A percentile compares a stretch with the other conserved stretches of the same genome.
Evolutionary conservation across 2,888 invertebrate species (phyloP).

Genomic region (Sphaeridia pumilis): DNA sequence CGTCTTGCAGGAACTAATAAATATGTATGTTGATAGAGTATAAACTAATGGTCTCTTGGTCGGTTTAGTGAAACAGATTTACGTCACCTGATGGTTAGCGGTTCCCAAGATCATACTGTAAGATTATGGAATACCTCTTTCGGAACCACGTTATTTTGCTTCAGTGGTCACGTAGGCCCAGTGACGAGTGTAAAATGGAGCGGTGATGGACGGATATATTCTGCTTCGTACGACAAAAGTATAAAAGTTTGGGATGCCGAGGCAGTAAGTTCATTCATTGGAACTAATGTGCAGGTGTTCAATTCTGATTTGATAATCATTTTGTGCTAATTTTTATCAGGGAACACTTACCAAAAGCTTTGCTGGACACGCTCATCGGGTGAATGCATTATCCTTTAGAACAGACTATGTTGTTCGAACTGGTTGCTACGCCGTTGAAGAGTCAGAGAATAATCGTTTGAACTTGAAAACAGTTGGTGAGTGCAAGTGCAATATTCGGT

Average conservation of each 20-base stretch:
- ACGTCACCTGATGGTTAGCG: constrained; percentile 55
- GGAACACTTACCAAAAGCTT: constrained; percentile 82
- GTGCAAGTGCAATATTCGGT: too few relatives aligned
- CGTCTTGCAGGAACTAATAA: too few relatives aligned
- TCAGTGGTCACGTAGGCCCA: constrained; percentile 76
- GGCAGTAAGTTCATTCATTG: constrained; percentile 53
- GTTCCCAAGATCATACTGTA: constrained; percentile 87
- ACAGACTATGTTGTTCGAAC: constrained; percentile 92
- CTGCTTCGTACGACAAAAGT: constrained; percentile 89
- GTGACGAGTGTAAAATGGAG: constrained; percentile 95
- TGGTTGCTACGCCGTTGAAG: constrained; percentile 58
- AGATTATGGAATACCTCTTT: constrained; percentile 87
- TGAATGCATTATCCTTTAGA: constrained; percentile 87
- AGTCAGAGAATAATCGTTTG: neutral
- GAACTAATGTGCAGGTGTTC: too few relatives aligned
- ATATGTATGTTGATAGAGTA: too few relatives aligned
- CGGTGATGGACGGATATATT: constrained; percentile 82
- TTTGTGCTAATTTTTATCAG: constrained; percentile 39
- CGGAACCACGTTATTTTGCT: constrained; percentile 49
- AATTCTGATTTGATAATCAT: too few relatives aligned
- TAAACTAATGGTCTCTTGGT: too few relatives aligned
- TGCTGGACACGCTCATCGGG: constrained; percentile 97
- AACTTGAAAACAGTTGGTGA: constrained; percentile 1
- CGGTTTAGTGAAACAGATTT: constrained; percentile 5
- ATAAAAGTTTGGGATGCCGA: constrained; percentile 89